These are phyloP conservation scores for Hermaeophaga mercurialis DNA, from an alignment of 2,888 invertebrate species.

Conservation along the genomic window DNA sequence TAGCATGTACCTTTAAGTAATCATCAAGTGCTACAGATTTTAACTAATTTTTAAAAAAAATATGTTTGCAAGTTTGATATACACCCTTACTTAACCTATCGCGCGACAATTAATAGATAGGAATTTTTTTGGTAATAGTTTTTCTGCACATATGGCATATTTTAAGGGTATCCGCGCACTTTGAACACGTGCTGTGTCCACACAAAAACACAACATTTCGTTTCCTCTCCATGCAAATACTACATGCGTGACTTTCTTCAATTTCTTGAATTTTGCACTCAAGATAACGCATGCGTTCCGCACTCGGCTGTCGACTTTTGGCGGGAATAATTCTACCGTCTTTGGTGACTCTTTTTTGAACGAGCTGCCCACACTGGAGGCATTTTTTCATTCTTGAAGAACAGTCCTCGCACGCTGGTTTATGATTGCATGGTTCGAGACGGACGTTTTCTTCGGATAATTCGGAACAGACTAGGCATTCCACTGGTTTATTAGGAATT, in stretches of 20 bases:
- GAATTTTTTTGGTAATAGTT: constrained; percentile 75
- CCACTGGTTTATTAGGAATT: constrained; percentile 57
- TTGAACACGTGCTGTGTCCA: constrained; percentile 83
- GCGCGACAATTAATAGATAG: constrained; percentile 53
- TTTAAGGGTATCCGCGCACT: constrained; percentile 79
- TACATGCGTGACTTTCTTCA: constrained; percentile 84
- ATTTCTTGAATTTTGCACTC: constrained; percentile 83
- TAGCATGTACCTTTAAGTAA: no score
- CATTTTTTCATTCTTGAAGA: constrained; percentile 79
- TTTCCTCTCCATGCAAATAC: constrained; percentile 86
- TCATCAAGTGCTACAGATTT: no score
- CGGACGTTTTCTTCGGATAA: constrained; percentile 65
- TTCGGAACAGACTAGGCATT: constrained; percentile 77
- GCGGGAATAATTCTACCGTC: constrained; percentile 60
- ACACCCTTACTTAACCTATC: no score
- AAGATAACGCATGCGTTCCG: constrained; percentile 69
- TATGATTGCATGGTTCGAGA: constrained; percentile 77
- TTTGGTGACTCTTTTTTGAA: constrained; percentile 63
- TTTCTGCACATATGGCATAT: constrained; percentile 88
- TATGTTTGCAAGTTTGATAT: no score
- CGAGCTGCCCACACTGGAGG: constrained; percentile 67
- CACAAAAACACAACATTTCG: constrained; percentile 86
- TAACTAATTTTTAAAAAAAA: no score
- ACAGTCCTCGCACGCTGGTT: constrained; percentile 76
- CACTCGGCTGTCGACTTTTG: constrained; percentile 65